phyloP scores from a whole-genome alignment of 1,140 invertebrate species.

The Eurosta solidaginis region DNA sequence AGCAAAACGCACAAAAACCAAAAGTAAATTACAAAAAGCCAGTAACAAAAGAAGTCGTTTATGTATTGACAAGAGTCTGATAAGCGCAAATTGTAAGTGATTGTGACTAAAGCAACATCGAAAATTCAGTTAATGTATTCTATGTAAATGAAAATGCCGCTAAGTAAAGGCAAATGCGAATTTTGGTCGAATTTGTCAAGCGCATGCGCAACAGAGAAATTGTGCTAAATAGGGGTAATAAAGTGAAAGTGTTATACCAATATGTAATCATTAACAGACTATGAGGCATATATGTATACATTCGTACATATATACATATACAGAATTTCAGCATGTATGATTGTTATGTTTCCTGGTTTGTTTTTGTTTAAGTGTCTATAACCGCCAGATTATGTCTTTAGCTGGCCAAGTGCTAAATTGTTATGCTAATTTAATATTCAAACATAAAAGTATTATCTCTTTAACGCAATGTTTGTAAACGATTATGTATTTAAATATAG shows the following conservation, averaged over 20 bases:
- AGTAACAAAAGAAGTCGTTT: neutral
- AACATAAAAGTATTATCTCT: too few species aligned
- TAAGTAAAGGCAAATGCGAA: neutral
- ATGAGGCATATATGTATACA: too few species aligned
- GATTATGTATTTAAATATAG: too few species aligned
- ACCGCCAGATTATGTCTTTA: too few species aligned
- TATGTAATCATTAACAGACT: too few species aligned
- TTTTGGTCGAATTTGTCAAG: neutral
- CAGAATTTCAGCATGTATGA: too few species aligned
- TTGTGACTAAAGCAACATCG: neutral
- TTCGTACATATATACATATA: too few species aligned
- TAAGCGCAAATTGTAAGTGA: neutral
- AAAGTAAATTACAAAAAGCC: neutral
- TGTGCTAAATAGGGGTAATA: neutral
- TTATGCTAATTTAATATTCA: too few species aligned
- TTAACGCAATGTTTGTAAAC: too few species aligned
- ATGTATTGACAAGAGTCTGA: constrained; percentile 1
- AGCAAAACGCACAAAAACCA: neutral
- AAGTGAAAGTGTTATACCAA: neutral
- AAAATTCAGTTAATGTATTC: neutral
- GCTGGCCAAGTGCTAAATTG: too few species aligned
- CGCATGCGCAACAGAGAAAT: neutral
- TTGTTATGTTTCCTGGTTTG: too few species aligned
- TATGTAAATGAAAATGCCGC: neutral
- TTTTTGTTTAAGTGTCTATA: too few species aligned